phyloP scores from a whole-genome alignment of 1,140 invertebrate species.

The Trigoniulus corallinus region DNA sequence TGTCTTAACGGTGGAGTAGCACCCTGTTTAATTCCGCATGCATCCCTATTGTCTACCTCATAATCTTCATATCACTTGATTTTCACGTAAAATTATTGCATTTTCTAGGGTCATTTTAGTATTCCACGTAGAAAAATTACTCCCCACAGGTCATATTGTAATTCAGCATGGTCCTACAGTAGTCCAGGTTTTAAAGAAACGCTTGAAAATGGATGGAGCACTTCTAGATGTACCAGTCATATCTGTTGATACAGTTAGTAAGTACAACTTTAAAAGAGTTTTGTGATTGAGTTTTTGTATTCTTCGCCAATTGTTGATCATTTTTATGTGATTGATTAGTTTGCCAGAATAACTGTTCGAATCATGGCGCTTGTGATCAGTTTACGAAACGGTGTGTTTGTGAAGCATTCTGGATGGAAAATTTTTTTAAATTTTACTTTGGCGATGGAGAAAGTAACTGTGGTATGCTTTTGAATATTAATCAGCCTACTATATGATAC shows the following conservation, averaged over 20 bases:
- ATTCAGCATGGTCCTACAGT: constrained; percentile 12
- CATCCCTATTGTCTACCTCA: no score
- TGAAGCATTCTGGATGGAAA: constrained; percentile 92
- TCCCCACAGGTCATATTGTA: not conserved
- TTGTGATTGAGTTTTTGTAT: constrained; percentile 5
- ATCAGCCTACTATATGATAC: not conserved
- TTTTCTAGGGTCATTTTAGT: constrained; percentile 24
- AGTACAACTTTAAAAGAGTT: constrained; percentile 7
- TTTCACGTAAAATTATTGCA: no score
- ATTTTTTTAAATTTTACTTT: constrained; percentile 43
- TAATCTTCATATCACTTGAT: no score
- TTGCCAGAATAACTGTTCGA: constrained; percentile 86
- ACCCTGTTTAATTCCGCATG: no score
- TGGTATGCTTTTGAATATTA: constrained; percentile 40
- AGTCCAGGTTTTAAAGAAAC: constrained; percentile 41
- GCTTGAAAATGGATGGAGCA: constrained; percentile 46
- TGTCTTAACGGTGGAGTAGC: no score
- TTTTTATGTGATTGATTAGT: constrained; percentile 25
- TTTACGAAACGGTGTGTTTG: constrained; percentile 67
- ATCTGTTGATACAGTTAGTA: constrained; percentile 49
- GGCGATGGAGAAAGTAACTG: constrained; percentile 52
- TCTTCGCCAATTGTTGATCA: constrained; percentile 5
- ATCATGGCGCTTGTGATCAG: constrained; percentile 74
- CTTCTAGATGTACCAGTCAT: constrained; percentile 55
- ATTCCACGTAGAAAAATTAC: constrained; percentile 31